Conservation (phyloP, 2,797 vertebrate species). For the Graptemys geographica region DNA sequence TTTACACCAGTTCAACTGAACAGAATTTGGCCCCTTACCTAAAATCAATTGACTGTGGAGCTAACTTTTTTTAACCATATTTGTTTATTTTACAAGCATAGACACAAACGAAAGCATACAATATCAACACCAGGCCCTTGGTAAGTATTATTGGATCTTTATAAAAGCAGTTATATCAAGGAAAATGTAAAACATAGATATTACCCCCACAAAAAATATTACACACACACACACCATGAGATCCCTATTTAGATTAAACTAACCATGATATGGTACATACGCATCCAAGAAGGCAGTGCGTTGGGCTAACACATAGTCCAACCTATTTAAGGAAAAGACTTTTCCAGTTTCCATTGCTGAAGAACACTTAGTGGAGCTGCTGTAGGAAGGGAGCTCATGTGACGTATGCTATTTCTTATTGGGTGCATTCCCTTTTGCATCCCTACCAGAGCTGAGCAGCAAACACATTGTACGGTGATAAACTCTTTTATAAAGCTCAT, state of each 20-base stretch:
- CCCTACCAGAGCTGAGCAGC: conserved; percentile 30
- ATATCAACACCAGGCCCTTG: too few species aligned
- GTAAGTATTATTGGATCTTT: background rate
- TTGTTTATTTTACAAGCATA: background rate
- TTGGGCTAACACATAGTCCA: conserved; percentile 22
- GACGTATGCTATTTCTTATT: conserved; percentile 59
- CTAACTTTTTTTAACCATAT: background rate
- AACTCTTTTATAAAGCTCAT: background rate
- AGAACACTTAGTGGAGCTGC: conserved; percentile 30
- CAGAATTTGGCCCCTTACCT: background rate
- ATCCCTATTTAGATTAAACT: conserved; percentile 48
- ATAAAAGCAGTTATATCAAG: conserved; percentile 35
- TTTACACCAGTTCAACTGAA: background rate
- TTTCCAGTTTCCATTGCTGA: conserved; percentile 50
- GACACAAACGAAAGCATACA: background rate
- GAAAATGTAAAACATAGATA: conserved; percentile 51
- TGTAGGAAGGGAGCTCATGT: conserved; percentile 13
- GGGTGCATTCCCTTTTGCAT: conserved; percentile 4
- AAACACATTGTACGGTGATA: conserved; percentile 7
- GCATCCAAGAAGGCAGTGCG: conserved; percentile 34
- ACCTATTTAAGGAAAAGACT: conserved; percentile 57
- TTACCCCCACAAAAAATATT: conserved; percentile 31
- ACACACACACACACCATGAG: conserved; percentile 36
- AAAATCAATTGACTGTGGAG: background rate
- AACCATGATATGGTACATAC: conserved; percentile 41